phyloP scores from a whole-genome alignment of 2,113 vertebrate genomes.

The Zapus hudsonius region DNA sequence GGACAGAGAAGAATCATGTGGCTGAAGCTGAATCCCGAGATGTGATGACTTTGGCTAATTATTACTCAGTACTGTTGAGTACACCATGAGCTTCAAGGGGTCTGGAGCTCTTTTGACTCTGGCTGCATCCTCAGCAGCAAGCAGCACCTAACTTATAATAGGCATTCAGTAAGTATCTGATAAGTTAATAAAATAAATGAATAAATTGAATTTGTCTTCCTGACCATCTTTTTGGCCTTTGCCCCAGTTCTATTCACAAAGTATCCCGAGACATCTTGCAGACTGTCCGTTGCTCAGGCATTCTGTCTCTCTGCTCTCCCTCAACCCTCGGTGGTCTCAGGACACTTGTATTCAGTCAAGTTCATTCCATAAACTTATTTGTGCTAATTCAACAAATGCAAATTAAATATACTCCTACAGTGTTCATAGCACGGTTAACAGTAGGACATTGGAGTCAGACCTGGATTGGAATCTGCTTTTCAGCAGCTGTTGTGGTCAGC shows the following conservation, averaged over 20 bases:
- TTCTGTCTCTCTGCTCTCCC: not conserved
- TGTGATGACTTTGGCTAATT: not conserved
- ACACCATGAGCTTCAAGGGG: not conserved
- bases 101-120: not conserved
- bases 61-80: not conserved
- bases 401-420: not conserved
- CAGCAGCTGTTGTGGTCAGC: too few relatives aligned
- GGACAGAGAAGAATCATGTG: not conserved
- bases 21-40: not conserved
- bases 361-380: not conserved
- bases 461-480: not conserved
- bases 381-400: not conserved
- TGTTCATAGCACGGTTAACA: not conserved
- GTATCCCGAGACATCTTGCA: not conserved
- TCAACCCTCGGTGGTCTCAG: not conserved
- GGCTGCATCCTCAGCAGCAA: not conserved
- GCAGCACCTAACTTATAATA: not conserved
- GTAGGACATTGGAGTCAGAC: not conserved
- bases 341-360: not conserved
- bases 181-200: not conserved
- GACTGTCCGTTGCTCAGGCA: not conserved
- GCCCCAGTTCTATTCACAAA: not conserved
- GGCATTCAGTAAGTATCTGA: not conserved
- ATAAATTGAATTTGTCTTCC: not conserved
- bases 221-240: slow-evolving; percentile 1